These are phyloP conservation scores for Lepidocyrtinus sp. DNA, from an alignment of 2,888 invertebrate genomes.

Conservation along the genomic window DNA sequence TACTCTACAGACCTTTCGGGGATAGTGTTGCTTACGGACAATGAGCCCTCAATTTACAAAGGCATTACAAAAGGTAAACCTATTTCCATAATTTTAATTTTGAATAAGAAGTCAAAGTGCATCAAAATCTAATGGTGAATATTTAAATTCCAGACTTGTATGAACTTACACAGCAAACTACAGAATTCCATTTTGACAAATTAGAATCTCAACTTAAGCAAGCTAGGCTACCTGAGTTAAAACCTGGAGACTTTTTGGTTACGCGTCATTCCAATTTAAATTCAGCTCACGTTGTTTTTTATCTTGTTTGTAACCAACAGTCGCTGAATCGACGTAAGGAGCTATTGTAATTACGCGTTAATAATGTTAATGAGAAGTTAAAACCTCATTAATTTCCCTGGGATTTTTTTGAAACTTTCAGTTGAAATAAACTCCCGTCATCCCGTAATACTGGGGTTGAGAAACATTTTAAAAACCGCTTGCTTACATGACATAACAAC, in stretches of 20 bases:
- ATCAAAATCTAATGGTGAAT: background rate
- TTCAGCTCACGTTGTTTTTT: constrained; percentile 95
- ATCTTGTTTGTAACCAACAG: constrained; percentile 83
- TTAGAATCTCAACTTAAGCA: constrained; percentile 87
- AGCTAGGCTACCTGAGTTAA: constrained; percentile 61
- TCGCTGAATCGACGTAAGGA: constrained; percentile 64
- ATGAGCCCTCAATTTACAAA: constrained; percentile 78
- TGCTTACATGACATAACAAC: constrained; percentile 95
- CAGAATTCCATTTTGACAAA: constrained; percentile 95
- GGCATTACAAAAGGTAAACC: constrained; percentile 77
- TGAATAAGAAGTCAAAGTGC: too few species aligned
- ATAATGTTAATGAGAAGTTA: background rate
- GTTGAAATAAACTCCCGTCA: constrained; percentile 96
- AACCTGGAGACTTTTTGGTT: constrained; percentile 84
- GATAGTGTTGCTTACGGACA: constrained; percentile 86
- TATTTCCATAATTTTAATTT: background rate
- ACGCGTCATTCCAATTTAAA: constrained; percentile 94
- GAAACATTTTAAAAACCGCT: constrained; percentile 96
- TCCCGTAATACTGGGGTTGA: constrained; percentile 92
- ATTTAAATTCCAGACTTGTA: constrained; percentile 77
- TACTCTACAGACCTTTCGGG: constrained; percentile 94
- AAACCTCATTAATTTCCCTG: background rate
- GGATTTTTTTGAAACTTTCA: constrained; percentile 72
- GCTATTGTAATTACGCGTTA: background rate
- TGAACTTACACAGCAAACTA: constrained; percentile 82